Base-by-base conservation (phyloP, 2,888 invertebrate species). In the Drosophila mimetica region DNA sequence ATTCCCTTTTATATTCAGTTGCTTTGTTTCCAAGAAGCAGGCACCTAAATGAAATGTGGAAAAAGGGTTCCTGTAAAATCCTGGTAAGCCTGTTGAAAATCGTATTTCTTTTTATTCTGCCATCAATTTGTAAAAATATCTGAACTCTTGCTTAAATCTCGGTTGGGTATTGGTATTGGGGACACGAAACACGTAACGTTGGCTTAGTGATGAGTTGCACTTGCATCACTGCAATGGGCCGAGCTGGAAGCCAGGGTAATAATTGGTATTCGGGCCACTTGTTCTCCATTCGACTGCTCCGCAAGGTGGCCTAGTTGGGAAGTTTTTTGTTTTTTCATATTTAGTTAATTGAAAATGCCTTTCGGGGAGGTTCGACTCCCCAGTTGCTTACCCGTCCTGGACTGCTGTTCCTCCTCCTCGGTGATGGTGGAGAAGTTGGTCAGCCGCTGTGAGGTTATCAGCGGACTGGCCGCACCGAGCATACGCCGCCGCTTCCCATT, bases 391-490 rank as follows among this genome's bases (percentile, higher is more conserved):
- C 69, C 69, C 42, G 64, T 25, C 13, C 72, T 18, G 7, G 65
- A 67, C n/a, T 74, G 86, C 25, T 76, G 75, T 18, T 85, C 84
- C 51, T 85, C 84, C 61, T 85, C 84, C 58, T 85, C 84, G 71
- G 88, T 85, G 25, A 85, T 85, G 74, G 84, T 85, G n/a, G 84
- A 85, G 36, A 81, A 85, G 39, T 85, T 85, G 18, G 88, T 85
- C 13, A 74, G 64, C 2, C 88, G 79, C 60, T 88, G 88, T 0
- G 84, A 85, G 22, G 82, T 85, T 25, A 85, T 85, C 65, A 87
- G 44, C 11, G 84, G 84, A 58, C 84, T 85, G n/a, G 71, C 76
- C 0, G 76, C 57, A 0, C 39, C 57, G 13, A 76, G 46, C 39
- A 79, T 37, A 0, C 88, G 88, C 34, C 79, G 79, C 7, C 82